Conservation (phyloP, 2,113 vertebrate genomes). For the Centropristis striata region DNA sequence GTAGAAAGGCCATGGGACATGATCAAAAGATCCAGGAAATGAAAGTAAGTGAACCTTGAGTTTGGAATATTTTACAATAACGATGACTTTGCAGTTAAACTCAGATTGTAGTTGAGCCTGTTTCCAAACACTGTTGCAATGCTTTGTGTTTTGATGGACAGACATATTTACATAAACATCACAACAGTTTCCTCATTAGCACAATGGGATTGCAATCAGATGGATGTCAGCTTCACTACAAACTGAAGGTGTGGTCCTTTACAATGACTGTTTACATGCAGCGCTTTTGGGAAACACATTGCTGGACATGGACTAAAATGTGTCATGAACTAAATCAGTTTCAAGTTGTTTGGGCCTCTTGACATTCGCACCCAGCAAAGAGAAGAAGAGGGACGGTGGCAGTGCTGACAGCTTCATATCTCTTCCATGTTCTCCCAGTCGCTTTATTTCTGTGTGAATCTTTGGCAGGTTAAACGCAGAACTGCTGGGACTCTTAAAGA, state of each 20-base stretch:
- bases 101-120: neutral
- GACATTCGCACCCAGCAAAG: constrained; percentile 30
- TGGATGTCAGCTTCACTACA: neutral
- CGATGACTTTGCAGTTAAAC: too few species aligned
- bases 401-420: constrained; percentile 27
- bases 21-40: neutral
- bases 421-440: constrained; percentile 43
- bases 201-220: neutral
- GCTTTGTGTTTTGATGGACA: neutral
- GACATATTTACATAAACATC: neutral
- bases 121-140: neutral
- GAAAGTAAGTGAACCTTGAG: neutral
- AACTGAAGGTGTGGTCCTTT: neutral
- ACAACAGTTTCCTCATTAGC: constrained; percentile 3
- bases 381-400: neutral
- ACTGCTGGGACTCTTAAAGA: constrained; percentile 52
- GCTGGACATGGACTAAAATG: neutral
- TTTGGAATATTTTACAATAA: too few species aligned
- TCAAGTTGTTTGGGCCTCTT: neutral
- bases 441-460: constrained; percentile 46
- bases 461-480: constrained; percentile 63
- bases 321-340: constrained; percentile 20
- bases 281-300: constrained; percentile 6
- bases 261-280: constrained; percentile 1
- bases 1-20: neutral